A percentile compares a stretch with the other conserved stretches of the same genome.
Evolutionary conservation across 2,888 invertebrate species (phyloP).

Genomic region (Rhamnusium bicolor): DNA sequence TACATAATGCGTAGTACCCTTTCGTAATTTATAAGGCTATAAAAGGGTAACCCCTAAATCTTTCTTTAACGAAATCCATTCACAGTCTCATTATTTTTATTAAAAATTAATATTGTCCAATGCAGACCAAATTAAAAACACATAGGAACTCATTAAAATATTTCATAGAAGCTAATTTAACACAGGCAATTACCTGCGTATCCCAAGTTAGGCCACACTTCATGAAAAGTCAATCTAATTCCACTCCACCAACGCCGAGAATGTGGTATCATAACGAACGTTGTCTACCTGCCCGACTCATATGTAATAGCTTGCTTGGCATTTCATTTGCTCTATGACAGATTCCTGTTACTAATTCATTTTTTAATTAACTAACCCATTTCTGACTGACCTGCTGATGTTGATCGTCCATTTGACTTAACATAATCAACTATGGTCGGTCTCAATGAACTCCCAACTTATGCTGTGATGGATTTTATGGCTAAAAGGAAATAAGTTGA

Average conservation of each 20-base stretch:
- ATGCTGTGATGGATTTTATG: constrained; percentile 62
- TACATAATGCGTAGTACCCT: constrained; percentile 5
- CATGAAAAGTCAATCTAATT: constrained; percentile 66
- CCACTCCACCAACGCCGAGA: constrained; percentile 60
- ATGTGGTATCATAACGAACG: constrained; percentile 47
- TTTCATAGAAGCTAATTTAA: constrained; percentile 68
- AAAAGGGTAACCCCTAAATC: constrained; percentile 38
- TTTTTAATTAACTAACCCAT: constrained; percentile 70
- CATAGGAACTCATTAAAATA: constrained; percentile 67
- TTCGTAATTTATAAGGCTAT: constrained; percentile 10
- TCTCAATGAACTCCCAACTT: constrained; percentile 57
- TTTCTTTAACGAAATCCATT: constrained; percentile 44
- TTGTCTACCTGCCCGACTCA: constrained; percentile 60
- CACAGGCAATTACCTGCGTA: constrained; percentile 64
- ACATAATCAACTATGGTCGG: constrained; percentile 54
- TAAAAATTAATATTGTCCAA: constrained; percentile 54
- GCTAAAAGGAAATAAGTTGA: constrained; percentile 52
- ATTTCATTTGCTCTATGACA: constrained; percentile 70
- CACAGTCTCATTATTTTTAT: constrained; percentile 54
- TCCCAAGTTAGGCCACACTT: constrained; percentile 58
- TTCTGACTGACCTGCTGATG: constrained; percentile 60
- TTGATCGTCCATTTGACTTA: constrained; percentile 57
- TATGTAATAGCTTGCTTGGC: constrained; percentile 67
- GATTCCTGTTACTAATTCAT: constrained; percentile 71
- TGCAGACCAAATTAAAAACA: constrained; percentile 60